Evolutionary conservation across 2,113 vertebrate species (phyloP), one percentile per base, ranked within the genome.

Genomic region (Sylvia atricapilla): DNA sequence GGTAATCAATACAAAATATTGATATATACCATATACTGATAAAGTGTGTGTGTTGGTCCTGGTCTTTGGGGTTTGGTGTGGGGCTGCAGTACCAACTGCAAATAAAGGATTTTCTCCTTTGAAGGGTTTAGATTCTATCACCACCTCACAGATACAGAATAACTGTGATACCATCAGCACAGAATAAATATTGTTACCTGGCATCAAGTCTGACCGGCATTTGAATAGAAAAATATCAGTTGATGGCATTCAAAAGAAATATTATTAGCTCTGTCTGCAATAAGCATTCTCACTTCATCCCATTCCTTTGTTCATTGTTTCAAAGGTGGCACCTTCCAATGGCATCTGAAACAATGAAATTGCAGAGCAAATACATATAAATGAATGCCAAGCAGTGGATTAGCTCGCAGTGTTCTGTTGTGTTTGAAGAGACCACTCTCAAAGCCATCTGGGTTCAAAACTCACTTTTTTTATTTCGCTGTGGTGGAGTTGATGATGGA

Each of bases 291-390:
- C 91, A 44, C 80, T 89, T 84, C 94, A 94, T 96, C 64, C 69
- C 90, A 96, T 97, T 79, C 85, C 60, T 74, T 90, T 66, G 87
- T 94, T 84, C 95, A 96, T 97, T 97, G 95, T 96, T 97, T 97
- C 95, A 94, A 96, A 93, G 94, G 90, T 91, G 90, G 66, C 90
- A 67, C 89, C 9, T 91, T 91, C 84, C 75, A 90, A 91, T 96
- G 85, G 78, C 95, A 93, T 96, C 95, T 95, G 81, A 95, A 97
- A 97, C 93, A 96, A 97, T 96, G 95, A 89, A 92, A 74, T 85
- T 84, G 92, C 93, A 95, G 95, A 96, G 91, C 93, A 95, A 96
- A 97, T 96, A 95, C 2, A 92, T 94, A 88, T 87, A 47, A 47
- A 16, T 92, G 94, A 95, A 96, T 96, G 96, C 94, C 91, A 95